phyloP scores from a whole-genome alignment of 2,797 vertebrate species.

The Chelmon rostratus region DNA sequence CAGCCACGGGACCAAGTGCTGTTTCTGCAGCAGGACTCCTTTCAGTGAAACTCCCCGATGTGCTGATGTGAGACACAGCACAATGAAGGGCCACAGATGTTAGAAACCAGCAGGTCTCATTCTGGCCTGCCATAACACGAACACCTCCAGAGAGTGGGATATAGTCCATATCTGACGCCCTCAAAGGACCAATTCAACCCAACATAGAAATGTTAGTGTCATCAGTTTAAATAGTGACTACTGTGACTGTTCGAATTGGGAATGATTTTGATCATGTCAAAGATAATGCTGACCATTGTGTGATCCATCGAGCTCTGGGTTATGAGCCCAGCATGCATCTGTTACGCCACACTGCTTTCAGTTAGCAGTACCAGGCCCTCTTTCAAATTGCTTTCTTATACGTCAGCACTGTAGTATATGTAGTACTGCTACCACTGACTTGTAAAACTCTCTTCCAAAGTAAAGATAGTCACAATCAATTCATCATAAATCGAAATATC shows the following conservation, averaged over 20 bases:
- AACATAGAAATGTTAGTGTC: not conserved
- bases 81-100: conserved; percentile 16
- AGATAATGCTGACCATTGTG: no score
- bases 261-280: no score
- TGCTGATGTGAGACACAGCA: conserved; percentile 19
- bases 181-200: not conserved
- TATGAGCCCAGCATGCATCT: no score
- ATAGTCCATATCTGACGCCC: not conserved
- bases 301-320: no score
- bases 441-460: no score
- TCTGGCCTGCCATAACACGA: not conserved
- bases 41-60: conserved; percentile 20
- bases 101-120: not conserved
- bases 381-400: no score
- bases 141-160: not conserved
- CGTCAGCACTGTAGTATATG: no score
- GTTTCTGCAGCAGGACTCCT: not conserved
- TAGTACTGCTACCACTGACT: no score
- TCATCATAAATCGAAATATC: no score
- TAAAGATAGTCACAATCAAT: no score
- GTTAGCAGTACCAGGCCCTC: no score
- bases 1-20: not conserved
- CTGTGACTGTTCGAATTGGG: not conserved
- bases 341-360: no score
- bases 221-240: not conserved